A percentile compares a stretch with the other conserved stretches of the same genome.
These are phyloP conservation scores for Phortica okadai DNA, from an alignment of 2,888 invertebrate genomes.

Conservation along the genomic window DNA sequence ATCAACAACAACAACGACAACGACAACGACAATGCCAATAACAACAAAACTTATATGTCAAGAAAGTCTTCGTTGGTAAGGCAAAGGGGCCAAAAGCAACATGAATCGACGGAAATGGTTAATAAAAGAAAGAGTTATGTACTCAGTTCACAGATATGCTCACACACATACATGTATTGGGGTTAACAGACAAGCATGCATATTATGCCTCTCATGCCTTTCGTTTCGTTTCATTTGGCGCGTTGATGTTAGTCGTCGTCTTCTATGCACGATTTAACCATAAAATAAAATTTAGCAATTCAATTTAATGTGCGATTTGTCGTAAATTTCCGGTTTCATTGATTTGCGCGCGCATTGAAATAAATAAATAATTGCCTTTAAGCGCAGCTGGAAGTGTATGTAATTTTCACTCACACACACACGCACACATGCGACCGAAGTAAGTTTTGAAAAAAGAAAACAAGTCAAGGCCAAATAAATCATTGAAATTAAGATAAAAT, in stretches of 20 bases:
- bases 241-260: background rate
- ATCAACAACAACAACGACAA: background rate
- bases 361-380: conserved; percentile 59
- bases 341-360: conserved; percentile 51
- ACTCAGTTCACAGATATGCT: conserved; percentile 37
- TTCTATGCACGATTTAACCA: conserved; percentile 54
- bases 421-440: background rate
- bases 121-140: conserved; percentile 67
- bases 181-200: background rate
- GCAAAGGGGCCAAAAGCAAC: background rate
- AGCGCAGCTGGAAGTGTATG: conserved; percentile 39
- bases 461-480: conserved; percentile 14
- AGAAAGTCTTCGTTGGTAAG: conserved; percentile 10
- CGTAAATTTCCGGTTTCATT: conserved; percentile 57
- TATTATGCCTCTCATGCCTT: background rate
- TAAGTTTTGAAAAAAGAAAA: background rate
- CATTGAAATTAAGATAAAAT: conserved; percentile 20
- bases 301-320: conserved; percentile 66
- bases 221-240: background rate
- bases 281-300: conserved; percentile 68
- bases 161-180: background rate
- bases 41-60: background rate
- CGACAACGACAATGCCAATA: background rate
- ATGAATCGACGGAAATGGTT: conserved; percentile 59
- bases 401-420: background rate